Base-by-base conservation (phyloP, 2,113 vertebrate species). In the Sylvia atricapilla region DNA sequence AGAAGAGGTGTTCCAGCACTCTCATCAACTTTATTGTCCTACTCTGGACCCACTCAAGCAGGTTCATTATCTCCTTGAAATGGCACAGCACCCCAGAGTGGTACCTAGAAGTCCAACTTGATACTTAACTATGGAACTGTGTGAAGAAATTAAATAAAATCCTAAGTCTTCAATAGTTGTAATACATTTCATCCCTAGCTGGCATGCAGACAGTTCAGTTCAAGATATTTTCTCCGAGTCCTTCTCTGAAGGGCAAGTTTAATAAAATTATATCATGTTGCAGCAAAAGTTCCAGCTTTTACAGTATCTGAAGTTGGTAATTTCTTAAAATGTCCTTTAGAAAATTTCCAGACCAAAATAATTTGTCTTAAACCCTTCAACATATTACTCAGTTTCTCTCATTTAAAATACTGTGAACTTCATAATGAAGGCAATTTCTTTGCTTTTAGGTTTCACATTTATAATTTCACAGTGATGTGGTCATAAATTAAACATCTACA, bases 401-500 rank as follows among this genome's bases (percentile, higher is more conserved):
- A 58, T 79, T 80, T 88, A 62, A 73, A 92, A 10, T 37, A 62
- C 21, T 3, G 14, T 66, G 55, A 67, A 74, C 46, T 66, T 90
- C 33, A 16, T 74, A 80, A 73, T 0, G 0, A 66, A 80, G 18
- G 23, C 13, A 66, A 83, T 95, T 91, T 75, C 55, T 86, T 83
- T 88, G 41, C 68, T 84, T 95, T 96, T 74, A 6, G 5, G 41
- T 92, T 94, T 83, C 86, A 81, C 72, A 78, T 93, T 94, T 93
- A 46, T 58, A 62, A 76, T 82, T 93, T 85, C 67, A 88, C 50
- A 88, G 63, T 77, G 56, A 47, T 63, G 64, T 33, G 79, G 50
- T 77, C 63, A 89, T 94, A 88, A 94, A 90, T 91, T 83, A 82
- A 94, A 80, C 6, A 72, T 74, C 41, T 92, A 24, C 68, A 66